Conservation (phyloP, 2,113 vertebrate species). For the Upupa epops region DNA sequence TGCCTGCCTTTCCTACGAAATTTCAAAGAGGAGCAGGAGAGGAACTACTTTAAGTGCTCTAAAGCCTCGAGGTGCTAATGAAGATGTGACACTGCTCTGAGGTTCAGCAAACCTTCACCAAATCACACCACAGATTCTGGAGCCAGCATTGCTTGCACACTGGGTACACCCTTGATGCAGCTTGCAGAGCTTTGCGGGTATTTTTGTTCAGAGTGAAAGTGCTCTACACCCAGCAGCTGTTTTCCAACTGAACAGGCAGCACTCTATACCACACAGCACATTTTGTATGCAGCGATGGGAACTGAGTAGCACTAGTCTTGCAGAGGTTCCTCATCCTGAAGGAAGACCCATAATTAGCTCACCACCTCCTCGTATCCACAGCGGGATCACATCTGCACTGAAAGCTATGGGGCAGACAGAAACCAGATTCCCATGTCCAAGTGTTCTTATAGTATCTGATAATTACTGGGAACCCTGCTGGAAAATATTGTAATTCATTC, state of each 20-base stretch:
- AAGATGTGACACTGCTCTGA: background rate
- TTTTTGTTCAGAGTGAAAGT: background rate
- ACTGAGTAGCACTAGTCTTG: rapidly evolving
- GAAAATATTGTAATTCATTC: background rate
- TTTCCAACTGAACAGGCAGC: background rate
- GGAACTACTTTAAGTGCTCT: background rate
- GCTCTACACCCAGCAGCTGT: background rate
- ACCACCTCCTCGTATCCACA: background rate
- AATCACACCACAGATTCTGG: background rate
- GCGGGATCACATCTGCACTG: background rate
- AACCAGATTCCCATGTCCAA: background rate
- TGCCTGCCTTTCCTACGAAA: background rate
- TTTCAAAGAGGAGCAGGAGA: background rate
- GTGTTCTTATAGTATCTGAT: background rate
- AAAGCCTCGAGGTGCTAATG: background rate
- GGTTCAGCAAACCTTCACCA: background rate
- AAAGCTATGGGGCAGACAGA: background rate
- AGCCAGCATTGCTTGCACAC: background rate
- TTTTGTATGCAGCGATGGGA: background rate
- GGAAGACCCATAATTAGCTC: background rate
- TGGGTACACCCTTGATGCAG: background rate
- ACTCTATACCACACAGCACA: background rate
- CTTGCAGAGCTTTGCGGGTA: background rate
- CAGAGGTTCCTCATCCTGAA: background rate
- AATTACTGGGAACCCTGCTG: background rate